Evolutionary conservation across 2,797 vertebrate species (phyloP), one percentile per base, ranked within the genome.

Genomic region (Sebastes vulpes): DNA sequence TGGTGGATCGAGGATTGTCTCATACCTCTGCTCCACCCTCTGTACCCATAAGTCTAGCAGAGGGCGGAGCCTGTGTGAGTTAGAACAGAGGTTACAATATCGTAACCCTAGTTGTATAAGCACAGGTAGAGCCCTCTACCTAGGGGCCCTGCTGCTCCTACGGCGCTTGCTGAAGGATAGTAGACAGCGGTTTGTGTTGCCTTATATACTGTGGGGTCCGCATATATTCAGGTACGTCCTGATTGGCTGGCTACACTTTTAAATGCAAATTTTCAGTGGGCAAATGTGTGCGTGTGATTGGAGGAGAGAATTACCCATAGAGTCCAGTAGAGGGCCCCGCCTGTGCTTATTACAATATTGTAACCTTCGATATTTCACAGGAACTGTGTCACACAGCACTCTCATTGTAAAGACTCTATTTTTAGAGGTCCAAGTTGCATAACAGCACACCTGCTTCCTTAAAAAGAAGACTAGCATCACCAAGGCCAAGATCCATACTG

Each of bases 391-490:
- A 87, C 25, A 82, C 14, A 63, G 80, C 63, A 48, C 12, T 60
- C 18, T 20, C 18, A n/a, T 29, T 81, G 75, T 87, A 50, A 68
- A 5, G 31, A 58, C 31, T 58, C 48, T 64, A 54, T 71, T 21
- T 72, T 77, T 56, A 21, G 61, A 75, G 35, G 18, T 67, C 53
- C 9, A 20, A 26, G 78, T 90, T 91, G 50, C 67, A 52, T 76
- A 84, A 80, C 5, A 26, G 54, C 59, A 65, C 89, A 85, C 70
- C 71, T 88, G 80, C 52, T 77, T 42, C 53, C 28, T 48, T 29
- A 26, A 84, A 26, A 84, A 75, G 53, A 42, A 58, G 64, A 67
- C 25, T 1, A 60, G 9, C 56, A 79, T 67, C 42, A 20, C 42
- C 21, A 14, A 61, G 75, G 56, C 82, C 56, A 72, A 48, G 28